phyloP scores from a whole-genome alignment of 2,113 vertebrate genomes.

The Brachionichthys hirsutus region DNA sequence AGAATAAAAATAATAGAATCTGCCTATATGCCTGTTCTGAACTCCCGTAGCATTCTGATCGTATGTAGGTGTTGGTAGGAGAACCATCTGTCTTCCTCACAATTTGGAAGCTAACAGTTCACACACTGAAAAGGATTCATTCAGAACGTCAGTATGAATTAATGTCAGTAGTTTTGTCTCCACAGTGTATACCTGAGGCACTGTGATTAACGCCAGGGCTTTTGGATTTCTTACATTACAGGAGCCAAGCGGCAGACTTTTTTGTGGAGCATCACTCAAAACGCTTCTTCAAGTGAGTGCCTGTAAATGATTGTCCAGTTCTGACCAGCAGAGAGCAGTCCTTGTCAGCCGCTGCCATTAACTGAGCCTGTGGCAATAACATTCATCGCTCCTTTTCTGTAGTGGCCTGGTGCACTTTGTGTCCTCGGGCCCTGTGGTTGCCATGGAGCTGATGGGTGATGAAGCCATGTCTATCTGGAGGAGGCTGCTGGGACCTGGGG shows the following conservation, averaged over 20 bases:
- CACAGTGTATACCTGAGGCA: conserved; percentile 11
- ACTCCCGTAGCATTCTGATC: no score
- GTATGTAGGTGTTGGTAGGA: no score
- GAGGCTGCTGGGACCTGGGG: conserved; percentile 83
- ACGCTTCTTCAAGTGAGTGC: conserved; percentile 89
- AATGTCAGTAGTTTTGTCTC: conserved; percentile 13
- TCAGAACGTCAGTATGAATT: not conserved
- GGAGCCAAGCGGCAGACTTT: conserved; percentile 91
- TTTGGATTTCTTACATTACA: conserved; percentile 76
- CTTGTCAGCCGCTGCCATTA: conserved; percentile 6
- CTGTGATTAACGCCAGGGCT: conserved; percentile 64
- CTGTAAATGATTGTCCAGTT: conserved; percentile 63
- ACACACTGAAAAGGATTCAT: not conserved
- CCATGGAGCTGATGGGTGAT: conserved; percentile 91
- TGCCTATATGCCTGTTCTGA: no score
- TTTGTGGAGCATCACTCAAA: conserved; percentile 88
- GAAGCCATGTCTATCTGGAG: conserved; percentile 88
- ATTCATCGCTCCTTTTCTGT: conserved; percentile 29
- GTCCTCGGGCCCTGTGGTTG: conserved; percentile 86
- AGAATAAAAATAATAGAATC: no score
- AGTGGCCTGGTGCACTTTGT: conserved; percentile 89
- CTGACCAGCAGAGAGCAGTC: conserved; percentile 29
- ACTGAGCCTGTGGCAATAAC: conserved; percentile 16
- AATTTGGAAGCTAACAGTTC: no score
- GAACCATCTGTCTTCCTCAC: no score